These are phyloP conservation scores for Lithophane socia DNA, from an alignment of 2,888 invertebrate genomes.

Conservation along the genomic window DNA sequence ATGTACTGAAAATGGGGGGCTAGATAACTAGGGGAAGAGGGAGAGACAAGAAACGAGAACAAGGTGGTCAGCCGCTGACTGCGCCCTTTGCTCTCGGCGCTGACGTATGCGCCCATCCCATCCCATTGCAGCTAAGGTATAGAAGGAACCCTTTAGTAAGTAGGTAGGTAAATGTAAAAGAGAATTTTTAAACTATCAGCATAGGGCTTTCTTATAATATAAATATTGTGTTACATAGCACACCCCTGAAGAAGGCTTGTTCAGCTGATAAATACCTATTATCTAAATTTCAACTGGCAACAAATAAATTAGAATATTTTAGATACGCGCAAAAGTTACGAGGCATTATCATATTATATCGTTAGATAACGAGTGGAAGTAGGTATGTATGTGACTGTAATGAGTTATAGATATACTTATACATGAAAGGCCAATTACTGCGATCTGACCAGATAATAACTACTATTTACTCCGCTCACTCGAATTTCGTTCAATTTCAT, in stretches of 20 bases:
- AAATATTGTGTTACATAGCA: neutral
- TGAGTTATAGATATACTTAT: neutral
- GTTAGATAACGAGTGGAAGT: slow-evolving; percentile 29
- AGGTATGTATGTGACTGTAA: slow-evolving; percentile 13
- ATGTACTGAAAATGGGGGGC: too few species aligned
- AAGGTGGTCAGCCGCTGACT: too few species aligned
- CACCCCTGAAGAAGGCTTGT: neutral
- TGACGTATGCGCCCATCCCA: too few species aligned
- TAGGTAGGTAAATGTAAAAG: neutral
- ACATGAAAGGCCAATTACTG: slow-evolving; percentile 42
- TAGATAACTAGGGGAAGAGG: too few species aligned
- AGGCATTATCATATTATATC: slow-evolving; percentile 11
- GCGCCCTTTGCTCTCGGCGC: too few species aligned
- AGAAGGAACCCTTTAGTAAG: neutral
- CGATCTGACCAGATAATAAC: slow-evolving; percentile 4
- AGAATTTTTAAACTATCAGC: neutral
- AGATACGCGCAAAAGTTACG: slow-evolving; percentile 4
- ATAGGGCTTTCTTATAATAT: neutral
- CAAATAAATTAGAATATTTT: slow-evolving; percentile 25
- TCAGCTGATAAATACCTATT: neutral
- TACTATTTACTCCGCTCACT: slow-evolving; percentile 1
- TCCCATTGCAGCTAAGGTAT: neutral
- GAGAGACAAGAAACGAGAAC: too few species aligned
- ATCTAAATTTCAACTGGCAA: slow-evolving; percentile 2
- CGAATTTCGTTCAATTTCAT: slow-evolving; percentile 25